Percentiles rank a stretch among this genome's conserved stretches.
phyloP scores from a whole-genome alignment of 2,888 invertebrate species.

The Lasioglossum oenotherae region DNA sequence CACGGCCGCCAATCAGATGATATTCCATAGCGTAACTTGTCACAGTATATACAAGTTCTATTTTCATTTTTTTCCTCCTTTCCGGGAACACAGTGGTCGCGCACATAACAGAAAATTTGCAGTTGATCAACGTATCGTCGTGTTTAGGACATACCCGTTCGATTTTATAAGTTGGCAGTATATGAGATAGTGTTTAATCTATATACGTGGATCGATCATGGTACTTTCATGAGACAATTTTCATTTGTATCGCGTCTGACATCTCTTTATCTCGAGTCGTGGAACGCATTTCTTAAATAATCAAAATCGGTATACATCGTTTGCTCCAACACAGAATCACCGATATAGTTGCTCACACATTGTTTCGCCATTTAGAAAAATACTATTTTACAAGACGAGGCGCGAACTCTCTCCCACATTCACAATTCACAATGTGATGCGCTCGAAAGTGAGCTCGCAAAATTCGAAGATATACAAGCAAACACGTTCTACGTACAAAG shows the following conservation, averaged over 20 bases:
- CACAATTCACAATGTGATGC: slow-evolving; percentile 37
- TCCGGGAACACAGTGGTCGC: slow-evolving; percentile 57
- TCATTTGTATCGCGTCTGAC: background rate
- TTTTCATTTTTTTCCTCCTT: slow-evolving; percentile 32
- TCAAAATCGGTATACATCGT: slow-evolving; percentile 17
- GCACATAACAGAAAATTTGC: slow-evolving; percentile 44
- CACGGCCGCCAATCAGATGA: slow-evolving; percentile 26
- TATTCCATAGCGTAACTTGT: slow-evolving; percentile 34
- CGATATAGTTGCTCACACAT: slow-evolving; percentile 59
- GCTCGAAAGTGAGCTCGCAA: slow-evolving; percentile 30
- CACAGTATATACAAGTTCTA: slow-evolving; percentile 28
- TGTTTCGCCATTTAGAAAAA: slow-evolving; percentile 78
- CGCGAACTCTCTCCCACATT: slow-evolving; percentile 51
- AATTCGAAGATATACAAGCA: slow-evolving; percentile 55
- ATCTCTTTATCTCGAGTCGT: background rate
- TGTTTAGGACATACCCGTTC: slow-evolving; percentile 40
- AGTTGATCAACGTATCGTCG: slow-evolving; percentile 30
- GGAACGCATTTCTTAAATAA: slow-evolving; percentile 21
- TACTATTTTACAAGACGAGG: slow-evolving; percentile 79
- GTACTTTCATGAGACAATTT: slow-evolving; percentile 38
- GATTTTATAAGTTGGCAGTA: slow-evolving; percentile 68
- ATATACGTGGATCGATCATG: slow-evolving; percentile 64
- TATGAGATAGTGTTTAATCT: slow-evolving; percentile 65
- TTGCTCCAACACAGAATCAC: slow-evolving; percentile 31
- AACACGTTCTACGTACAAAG: slow-evolving; percentile 46